A percentile compares a stretch with the other conserved stretches of the same genome.
phyloP scores from a whole-genome alignment of 2,113 vertebrate genomes.

The Syrrhaptes paradoxus region DNA sequence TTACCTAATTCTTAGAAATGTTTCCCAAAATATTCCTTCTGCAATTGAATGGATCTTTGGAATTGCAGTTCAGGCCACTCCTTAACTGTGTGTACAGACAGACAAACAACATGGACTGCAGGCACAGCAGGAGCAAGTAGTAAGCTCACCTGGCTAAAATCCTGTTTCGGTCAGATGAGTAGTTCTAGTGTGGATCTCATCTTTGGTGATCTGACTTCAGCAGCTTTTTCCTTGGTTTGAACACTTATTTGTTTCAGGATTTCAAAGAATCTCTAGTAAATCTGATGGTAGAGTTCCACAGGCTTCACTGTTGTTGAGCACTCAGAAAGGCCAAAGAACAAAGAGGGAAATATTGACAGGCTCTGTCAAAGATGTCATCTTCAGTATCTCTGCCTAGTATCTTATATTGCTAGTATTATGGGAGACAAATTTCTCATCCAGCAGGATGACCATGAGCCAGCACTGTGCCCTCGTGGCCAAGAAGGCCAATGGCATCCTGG shows the following conservation, averaged over 20 bases:
- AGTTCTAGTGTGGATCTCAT: not conserved
- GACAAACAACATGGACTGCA: not conserved
- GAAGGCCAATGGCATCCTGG: no score
- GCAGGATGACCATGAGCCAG: no score
- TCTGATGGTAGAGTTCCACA: not conserved
- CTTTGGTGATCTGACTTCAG: not conserved
- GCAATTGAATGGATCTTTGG: not conserved
- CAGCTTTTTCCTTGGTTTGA: not conserved
- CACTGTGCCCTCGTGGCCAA: no score
- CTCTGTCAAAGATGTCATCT: not conserved
- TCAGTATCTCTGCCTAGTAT: not conserved
- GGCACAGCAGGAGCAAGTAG: not conserved
- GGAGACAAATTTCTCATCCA: not conserved
- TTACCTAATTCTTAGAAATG: not conserved
- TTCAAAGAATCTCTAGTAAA: not conserved
- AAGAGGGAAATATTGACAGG: not conserved
- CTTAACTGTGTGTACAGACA: not conserved
- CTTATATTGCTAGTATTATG: not conserved
- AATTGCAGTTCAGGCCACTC: not conserved
- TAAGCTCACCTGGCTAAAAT: not conserved
- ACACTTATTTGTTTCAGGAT: not conserved
- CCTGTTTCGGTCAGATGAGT: not conserved
- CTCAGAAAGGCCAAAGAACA: not conserved
- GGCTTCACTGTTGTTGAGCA: not conserved
- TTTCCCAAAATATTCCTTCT: not conserved